These are phyloP conservation scores for Pollenia labialis DNA, from an alignment of 2,888 invertebrate genomes.

Conservation along the genomic window DNA sequence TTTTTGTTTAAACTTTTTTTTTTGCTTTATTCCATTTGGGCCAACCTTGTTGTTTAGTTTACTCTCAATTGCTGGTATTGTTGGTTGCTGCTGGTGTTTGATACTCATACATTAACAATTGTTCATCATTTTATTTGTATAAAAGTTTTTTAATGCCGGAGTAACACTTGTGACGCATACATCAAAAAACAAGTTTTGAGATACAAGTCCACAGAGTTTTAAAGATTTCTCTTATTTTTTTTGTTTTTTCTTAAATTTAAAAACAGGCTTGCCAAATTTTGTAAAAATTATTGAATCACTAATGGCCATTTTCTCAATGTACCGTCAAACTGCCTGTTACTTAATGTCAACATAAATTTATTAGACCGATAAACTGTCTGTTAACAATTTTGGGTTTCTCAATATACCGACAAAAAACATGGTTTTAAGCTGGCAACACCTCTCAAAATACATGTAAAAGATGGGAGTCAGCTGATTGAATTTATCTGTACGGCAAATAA, in stretches of 20 bases:
- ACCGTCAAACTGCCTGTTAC: too few species aligned
- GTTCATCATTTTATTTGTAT: conserved; percentile 37
- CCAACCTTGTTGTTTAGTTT: conserved; percentile 40
- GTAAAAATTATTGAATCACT: neutral
- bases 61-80: conserved; percentile 51
- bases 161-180: conserved; percentile 64
- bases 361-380: too few species aligned
- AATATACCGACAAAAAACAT: too few species aligned
- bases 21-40: conserved; percentile 41
- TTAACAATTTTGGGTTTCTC: too few species aligned
- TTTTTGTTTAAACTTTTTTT: conserved; percentile 42
- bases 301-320: too few species aligned
- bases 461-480: too few species aligned
- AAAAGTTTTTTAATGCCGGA: conserved; percentile 6
- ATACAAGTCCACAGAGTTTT: conserved; percentile 37
- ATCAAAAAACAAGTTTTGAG: conserved; percentile 70
- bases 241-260: neutral
- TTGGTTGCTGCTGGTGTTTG: conserved; percentile 63
- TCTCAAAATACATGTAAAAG: too few species aligned
- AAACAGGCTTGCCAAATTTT: conserved; percentile 36
- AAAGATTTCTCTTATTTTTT: conserved; percentile 56
- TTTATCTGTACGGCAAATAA: too few species aligned
- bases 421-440: too few species aligned
- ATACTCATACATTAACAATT: conserved; percentile 59
- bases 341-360: too few species aligned